These are phyloP conservation scores for Cyaniris semiargus DNA, from an alignment of 2,888 invertebrate genomes.

Conservation along the genomic window DNA sequence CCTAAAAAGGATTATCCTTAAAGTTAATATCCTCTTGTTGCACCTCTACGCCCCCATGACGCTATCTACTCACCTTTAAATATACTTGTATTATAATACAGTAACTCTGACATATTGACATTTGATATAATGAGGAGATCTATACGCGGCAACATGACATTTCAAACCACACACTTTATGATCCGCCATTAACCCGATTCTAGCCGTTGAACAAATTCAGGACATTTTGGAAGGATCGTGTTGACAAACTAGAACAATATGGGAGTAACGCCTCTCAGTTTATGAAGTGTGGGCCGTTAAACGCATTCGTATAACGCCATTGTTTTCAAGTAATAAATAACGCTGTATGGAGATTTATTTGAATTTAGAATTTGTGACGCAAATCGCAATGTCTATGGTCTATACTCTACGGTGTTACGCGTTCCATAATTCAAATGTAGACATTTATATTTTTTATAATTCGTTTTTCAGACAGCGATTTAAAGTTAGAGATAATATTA, in stretches of 20 bases:
- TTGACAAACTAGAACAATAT: conserved; percentile 31
- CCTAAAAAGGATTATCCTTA: too few species aligned
- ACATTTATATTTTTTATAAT: neutral
- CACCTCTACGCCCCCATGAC: too few species aligned
- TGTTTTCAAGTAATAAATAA: conserved; percentile 24
- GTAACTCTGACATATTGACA: neutral
- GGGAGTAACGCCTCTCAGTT: conserved; percentile 30
- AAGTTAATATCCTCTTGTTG: too few species aligned
- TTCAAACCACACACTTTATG: conserved; percentile 16
- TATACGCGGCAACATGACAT: neutral
- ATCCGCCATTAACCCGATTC: neutral
- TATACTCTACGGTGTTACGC: too few species aligned
- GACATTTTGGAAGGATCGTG: conserved; percentile 13
- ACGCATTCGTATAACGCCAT: conserved; percentile 13
- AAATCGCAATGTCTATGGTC: neutral
- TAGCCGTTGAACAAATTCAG: conserved; percentile 14
- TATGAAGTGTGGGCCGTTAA: conserved; percentile 17
- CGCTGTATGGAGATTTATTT: neutral
- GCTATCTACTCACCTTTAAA: too few species aligned
- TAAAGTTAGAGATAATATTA: neutral
- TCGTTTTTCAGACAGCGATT: neutral
- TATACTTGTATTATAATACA: too few species aligned
- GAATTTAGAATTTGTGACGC: neutral
- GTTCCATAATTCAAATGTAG: neutral
- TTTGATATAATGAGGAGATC: neutral